Evolutionary conservation across 2,113 vertebrate genomes (phyloP).

Genomic region (Agelaius tricolor): DNA sequence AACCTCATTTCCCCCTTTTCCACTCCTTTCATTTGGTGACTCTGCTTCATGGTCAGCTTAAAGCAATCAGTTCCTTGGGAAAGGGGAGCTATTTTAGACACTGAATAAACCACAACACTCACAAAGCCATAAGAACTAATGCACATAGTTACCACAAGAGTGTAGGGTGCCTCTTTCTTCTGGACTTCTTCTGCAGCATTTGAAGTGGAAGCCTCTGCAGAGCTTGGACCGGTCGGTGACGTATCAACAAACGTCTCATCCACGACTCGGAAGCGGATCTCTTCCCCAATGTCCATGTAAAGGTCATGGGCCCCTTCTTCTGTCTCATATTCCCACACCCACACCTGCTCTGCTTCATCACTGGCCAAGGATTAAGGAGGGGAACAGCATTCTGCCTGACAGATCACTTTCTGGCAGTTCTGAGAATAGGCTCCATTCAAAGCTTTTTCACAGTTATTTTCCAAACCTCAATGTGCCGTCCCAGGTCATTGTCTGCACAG

Average conservation of each 20-base stretch:
- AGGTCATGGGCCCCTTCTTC: slow-evolving; percentile 97
- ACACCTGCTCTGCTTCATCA: slow-evolving; percentile 95
- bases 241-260: slow-evolving; percentile 95
- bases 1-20: neutral
- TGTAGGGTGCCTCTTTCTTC: slow-evolving; percentile 93
- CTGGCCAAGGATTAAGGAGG: slow-evolving; percentile 80
- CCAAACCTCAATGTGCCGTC: fast-evolving
- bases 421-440: neutral
- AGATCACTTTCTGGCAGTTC: neutral
- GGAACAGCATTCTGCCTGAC: neutral
- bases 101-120: neutral
- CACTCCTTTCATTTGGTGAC: neutral
- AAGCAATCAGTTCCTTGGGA: neutral
- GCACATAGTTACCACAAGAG: slow-evolving; percentile 82
- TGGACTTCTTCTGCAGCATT: slow-evolving; percentile 74
- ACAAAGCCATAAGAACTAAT: neutral
- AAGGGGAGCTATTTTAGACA: neutral
- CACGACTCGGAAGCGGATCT: slow-evolving; percentile 91
- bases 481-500: fast-evolving
- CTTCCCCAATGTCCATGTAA: slow-evolving; percentile 97
- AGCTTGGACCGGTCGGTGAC: slow-evolving; percentile 88
- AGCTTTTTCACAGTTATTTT: neutral
- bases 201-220: slow-evolving; percentile 69
- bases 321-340: slow-evolving; percentile 98
- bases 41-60: neutral